Base-by-base conservation (phyloP, 2,888 invertebrate species). In the Dorcus hopei region DNA sequence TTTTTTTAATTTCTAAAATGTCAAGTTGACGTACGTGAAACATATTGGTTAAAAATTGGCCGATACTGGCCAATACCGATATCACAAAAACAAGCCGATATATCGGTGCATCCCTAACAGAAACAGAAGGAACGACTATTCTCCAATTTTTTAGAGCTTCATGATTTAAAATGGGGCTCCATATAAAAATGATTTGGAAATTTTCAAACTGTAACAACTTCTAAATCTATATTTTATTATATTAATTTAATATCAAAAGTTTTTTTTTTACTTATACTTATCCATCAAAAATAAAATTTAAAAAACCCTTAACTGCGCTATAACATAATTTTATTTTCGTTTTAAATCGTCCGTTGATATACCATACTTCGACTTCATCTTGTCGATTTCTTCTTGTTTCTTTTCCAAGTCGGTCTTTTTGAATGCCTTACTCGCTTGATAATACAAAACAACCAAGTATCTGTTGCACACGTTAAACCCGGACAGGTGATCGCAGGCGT, bases 401-500 rank as follows among this genome's bases (percentile, higher is more conserved):
- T 97, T 97, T 74, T 95, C 95, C 67, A 93, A 87, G 78, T 97
- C 97, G 64, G 95, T 87, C 66, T 95, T 90, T 80, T 97, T 97
- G 79, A 97, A 97, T 50, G 96, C 96, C 80, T 95, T 95, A 72
- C 91, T 94, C 38, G 93, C 91, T 80, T 99, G 97, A 78, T 98
- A 99, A 79, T 99, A 99, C 6, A 99, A 81, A 1, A 99, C 98
- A n/a, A 99, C 98, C 39, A 99, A 83, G 77, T 99, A 99, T 70
- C 99, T 85, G 79, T 98, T 98, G 77, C 98, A 98, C 38, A 99
- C 98, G 78, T 99, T 99, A 79, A 99, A 99, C 7, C 99, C 99
- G 55, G 97, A 97, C 54, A 99, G 82, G 80, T 99, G 98, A 78
- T 99, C 99, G 80, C 99, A 99, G 3, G 99, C 99, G 82, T 98